These are phyloP conservation scores for Caenorhabditis tropicalis DNA, from an alignment of 1,140 invertebrate genomes.

Conservation along the genomic window DNA sequence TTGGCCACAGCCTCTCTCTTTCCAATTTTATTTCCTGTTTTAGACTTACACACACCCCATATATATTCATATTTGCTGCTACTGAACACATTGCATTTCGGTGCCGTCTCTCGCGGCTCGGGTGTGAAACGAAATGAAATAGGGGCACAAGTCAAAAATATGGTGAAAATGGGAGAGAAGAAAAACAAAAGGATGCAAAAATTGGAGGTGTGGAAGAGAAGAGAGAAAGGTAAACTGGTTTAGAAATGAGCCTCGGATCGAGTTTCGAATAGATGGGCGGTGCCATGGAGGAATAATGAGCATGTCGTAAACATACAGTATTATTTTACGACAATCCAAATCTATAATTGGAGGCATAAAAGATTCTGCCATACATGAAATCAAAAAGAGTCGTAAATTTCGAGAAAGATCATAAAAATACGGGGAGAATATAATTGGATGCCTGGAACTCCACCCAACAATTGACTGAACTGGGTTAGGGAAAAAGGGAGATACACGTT, in stretches of 20 bases:
- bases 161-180: neutral
- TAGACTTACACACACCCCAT: neutral
- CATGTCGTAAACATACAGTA: too few relatives aligned
- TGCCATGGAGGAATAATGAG: too few relatives aligned
- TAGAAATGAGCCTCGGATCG: too few relatives aligned
- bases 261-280: too few relatives aligned
- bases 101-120: too few relatives aligned
- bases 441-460: neutral
- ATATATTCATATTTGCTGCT: slow-evolving; percentile 39
- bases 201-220: neutral
- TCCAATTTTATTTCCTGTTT: slow-evolving; percentile 35
- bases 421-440: neutral
- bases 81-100: slow-evolving; percentile 28
- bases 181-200: neutral
- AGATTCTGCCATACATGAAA: too few relatives aligned
- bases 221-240: too few relatives aligned
- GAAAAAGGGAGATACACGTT: neutral
- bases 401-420: neutral
- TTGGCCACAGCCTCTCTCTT: neutral
- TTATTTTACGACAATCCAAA: too few relatives aligned
- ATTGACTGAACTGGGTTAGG: neutral
- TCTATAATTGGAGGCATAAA: too few relatives aligned
- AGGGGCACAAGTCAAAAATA: neutral
- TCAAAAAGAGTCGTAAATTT: neutral
- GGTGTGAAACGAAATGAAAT: slow-evolving; percentile 4